Base-by-base conservation (phyloP, 2,113 vertebrate species). In the Aspiorhynchus laticeps region DNA sequence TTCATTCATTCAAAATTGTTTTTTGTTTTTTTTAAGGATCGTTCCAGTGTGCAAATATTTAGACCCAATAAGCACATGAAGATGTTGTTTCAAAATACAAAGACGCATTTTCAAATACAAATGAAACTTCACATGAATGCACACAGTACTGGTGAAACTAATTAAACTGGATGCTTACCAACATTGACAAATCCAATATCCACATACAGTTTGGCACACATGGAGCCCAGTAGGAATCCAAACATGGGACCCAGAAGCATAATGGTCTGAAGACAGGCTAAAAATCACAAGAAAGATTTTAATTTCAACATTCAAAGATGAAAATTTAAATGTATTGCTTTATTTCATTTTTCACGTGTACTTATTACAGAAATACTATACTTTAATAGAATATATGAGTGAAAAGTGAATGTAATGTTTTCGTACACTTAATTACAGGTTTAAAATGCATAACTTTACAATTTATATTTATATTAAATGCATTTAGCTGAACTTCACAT, bases 181-280 rank as follows among this genome's bases (percentile, higher is more conserved):
- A 94, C 56, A 88, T 96, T 95, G 74, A 99, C 95, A 90, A 91
- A 97, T 90, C 97, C 97, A 91, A 98, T n/a, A 82, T 99, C 98
- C 63, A 99, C 98, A 0, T 98, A 99, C 0, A 98, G 90, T 90
- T 53, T 96, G 63, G 97, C 96, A 91, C 94, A 96, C 15, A 95
- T 88, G 46, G 97, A 97, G 46, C 95, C 95, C 90, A 98, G 41
- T 21, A 95, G 84, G 88, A 96, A 97, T 5, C 96, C 97, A 83
- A 93, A 89, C 87, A 97, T 94, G 0, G 96, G 96, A 2, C 98
- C 98, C 53, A 98, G 7, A 86, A 98, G 93, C 51, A 92, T 92
- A 48, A 97, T 63, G 19, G 96, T 95, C 90, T 97, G 94, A 84
- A 99, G 93, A 92, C 89, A 94, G 8, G 96, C 98, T 99, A 15